Conservation (phyloP, 2,113 vertebrate species). For the Seriola dumerili region DNA sequence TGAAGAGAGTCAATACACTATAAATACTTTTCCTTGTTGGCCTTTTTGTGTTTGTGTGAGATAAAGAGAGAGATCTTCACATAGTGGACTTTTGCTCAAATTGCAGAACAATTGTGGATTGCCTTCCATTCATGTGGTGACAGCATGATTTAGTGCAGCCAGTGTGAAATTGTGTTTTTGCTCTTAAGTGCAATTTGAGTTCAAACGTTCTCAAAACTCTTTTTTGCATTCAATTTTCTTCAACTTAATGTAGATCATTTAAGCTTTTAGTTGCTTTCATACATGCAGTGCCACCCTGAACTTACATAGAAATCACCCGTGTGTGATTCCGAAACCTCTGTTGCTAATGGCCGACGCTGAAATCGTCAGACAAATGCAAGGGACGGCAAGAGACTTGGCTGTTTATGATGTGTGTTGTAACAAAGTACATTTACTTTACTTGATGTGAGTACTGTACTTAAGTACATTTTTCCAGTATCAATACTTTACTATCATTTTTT, state of each 20-base stretch:
- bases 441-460: too few relatives aligned
- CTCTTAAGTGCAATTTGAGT: constrained; percentile 37
- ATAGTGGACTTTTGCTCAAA: constrained; percentile 33
- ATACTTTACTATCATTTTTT: too few relatives aligned
- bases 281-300: too few relatives aligned
- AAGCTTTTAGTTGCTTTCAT: background rate
- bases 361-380: too few relatives aligned
- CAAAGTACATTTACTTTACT: too few relatives aligned
- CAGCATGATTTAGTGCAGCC: constrained; percentile 51
- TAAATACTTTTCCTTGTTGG: constrained; percentile 3
- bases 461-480: too few relatives aligned
- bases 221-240: constrained; percentile 12
- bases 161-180: constrained; percentile 59
- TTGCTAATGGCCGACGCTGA: too few relatives aligned
- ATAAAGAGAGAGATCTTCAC: constrained; percentile 1
- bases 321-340: too few relatives aligned
- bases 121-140: constrained; percentile 40
- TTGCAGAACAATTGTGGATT: constrained; percentile 35
- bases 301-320: too few relatives aligned
- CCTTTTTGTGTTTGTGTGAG: constrained; percentile 4
- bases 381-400: too few relatives aligned
- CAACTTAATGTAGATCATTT: background rate
- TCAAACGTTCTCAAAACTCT: background rate
- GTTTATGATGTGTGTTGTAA: too few relatives aligned
- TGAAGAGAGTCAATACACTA: constrained; percentile 2